Evolutionary conservation across 2,888 invertebrate species (phyloP), one percentile per base, ranked within the genome.

Genomic region (Andrena praecox): DNA sequence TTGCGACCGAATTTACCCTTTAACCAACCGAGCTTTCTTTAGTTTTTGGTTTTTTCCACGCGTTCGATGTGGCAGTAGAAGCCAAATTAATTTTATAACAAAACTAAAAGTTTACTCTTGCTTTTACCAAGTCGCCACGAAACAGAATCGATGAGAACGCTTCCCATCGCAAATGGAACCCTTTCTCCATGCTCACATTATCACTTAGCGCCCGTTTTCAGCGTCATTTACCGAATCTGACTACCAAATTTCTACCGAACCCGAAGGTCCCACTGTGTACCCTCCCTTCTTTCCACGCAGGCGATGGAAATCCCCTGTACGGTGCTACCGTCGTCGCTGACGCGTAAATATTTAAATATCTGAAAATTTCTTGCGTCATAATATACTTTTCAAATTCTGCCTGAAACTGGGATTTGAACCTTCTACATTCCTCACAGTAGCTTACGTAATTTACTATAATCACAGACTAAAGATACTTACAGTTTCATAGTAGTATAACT

Each of bases 181-280:
- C 20, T 10, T 16, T 6, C 33, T 27, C 5, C 10, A 5, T 5
- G n/a, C 6, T 24, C 10, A 2, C 33, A 35, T 64, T 64, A 81
- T 85, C 85, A 68, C 31, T 77, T 74, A 77, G 73, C 27, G 59
- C 20, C 12, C n/a, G 67, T 16, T 60, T 78, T 78, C 71, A 75
- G 68, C 69, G 29, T 20, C 50, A 33, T 76, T 84, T 54, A 42
- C 35, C 31, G 50, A 68, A 84, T 84, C 80, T 85, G 54, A 76
- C 77, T 85, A 71, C 33, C 82, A 79, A 85, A 86, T 85, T 76
- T 64, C 42, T 50, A 62, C 35, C 24, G 24, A n/a, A 68, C 67
- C 67, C 20, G 7, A 67, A 54, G 52, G 20, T 33, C 24, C 24
- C n/a, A 27, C 20, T 29, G 20, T 20, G 7, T 12, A 4, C 52